These are phyloP conservation scores for Drosophila pachea DNA, from an alignment of 1,140 invertebrate species.

Conservation along the genomic window DNA sequence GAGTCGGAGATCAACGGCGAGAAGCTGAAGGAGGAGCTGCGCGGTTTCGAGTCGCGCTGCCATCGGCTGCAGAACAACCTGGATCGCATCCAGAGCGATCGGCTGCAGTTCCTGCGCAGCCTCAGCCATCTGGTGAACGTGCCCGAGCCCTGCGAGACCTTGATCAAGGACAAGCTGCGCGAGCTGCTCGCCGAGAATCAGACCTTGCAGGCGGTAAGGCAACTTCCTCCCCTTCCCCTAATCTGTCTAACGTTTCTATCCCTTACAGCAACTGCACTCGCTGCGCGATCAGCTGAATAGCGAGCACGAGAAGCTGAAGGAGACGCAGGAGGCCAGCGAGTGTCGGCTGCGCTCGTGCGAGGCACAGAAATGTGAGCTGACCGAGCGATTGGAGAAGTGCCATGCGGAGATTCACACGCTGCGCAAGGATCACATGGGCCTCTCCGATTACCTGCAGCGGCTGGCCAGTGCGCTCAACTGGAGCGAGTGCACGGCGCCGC, in stretches of 20 bases:
- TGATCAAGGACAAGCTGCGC: constrained; percentile 87
- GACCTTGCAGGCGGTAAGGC: constrained; percentile 84
- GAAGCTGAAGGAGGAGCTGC: constrained; percentile 75
- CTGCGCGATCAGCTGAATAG: constrained; percentile 84
- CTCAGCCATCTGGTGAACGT: constrained; percentile 69
- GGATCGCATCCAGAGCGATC: constrained; percentile 73
- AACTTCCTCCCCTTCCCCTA: not conserved
- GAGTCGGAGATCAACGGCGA: constrained; percentile 75
- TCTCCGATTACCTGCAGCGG: constrained; percentile 81
- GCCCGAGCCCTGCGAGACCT: constrained; percentile 84
- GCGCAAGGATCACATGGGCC: constrained; percentile 72
- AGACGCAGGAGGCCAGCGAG: constrained; percentile 82
- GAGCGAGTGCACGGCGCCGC: constrained; percentile 71
- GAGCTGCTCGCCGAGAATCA: constrained; percentile 88
- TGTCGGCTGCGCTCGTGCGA: constrained; percentile 83
- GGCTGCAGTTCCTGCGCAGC: constrained; percentile 66
- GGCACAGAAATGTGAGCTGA: constrained; percentile 84
- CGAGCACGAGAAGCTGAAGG: constrained; percentile 83
- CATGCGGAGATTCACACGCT: constrained; percentile 84
- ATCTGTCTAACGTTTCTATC: not conserved
- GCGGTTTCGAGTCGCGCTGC: constrained; percentile 77
- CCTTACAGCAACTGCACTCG: constrained; percentile 83
- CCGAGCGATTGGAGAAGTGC: constrained; percentile 85
- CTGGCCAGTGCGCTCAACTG: constrained; percentile 81
- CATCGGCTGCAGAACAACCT: constrained; percentile 74